These are phyloP conservation scores for Nasonovia ribisnigri DNA, from an alignment of 2,888 invertebrate genomes.

Conservation along the genomic window DNA sequence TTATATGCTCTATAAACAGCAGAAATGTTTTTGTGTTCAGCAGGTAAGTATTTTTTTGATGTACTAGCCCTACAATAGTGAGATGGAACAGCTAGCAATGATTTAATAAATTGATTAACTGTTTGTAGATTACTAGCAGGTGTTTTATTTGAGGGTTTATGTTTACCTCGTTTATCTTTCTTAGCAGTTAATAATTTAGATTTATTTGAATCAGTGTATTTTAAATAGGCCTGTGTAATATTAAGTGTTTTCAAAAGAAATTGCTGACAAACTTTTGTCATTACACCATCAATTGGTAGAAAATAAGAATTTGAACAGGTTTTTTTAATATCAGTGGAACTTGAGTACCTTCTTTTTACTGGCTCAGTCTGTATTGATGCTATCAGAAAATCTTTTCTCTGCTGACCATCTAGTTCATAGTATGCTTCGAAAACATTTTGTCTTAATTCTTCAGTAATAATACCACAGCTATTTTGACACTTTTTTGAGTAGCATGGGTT, in stretches of 20 bases:
- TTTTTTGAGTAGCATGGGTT: too few relatives aligned
- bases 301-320: too few relatives aligned
- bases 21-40: slow-evolving; percentile 9
- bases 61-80: background rate
- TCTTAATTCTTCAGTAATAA: too few relatives aligned
- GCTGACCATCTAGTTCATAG: too few relatives aligned
- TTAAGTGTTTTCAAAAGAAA: background rate
- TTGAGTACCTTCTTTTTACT: too few relatives aligned
- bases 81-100: slow-evolving; percentile 18
- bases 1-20: slow-evolving; percentile 1
- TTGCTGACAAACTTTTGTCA: too few relatives aligned
- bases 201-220: slow-evolving; percentile 1
- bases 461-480: too few relatives aligned
- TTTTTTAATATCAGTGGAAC: too few relatives aligned
- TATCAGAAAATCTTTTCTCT: too few relatives aligned
- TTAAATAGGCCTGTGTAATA: slow-evolving; percentile 25
- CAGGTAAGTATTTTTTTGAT: background rate
- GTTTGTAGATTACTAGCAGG: background rate
- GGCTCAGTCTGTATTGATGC: too few relatives aligned
- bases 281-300: too few relatives aligned
- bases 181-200: slow-evolving; percentile 12
- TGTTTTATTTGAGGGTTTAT: slow-evolving; percentile 18
- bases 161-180: slow-evolving; percentile 15
- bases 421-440: too few relatives aligned
- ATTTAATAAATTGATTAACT: slow-evolving; percentile 34